Conservation (phyloP, 2,113 vertebrate species). For the Numenius arquata region DNA sequence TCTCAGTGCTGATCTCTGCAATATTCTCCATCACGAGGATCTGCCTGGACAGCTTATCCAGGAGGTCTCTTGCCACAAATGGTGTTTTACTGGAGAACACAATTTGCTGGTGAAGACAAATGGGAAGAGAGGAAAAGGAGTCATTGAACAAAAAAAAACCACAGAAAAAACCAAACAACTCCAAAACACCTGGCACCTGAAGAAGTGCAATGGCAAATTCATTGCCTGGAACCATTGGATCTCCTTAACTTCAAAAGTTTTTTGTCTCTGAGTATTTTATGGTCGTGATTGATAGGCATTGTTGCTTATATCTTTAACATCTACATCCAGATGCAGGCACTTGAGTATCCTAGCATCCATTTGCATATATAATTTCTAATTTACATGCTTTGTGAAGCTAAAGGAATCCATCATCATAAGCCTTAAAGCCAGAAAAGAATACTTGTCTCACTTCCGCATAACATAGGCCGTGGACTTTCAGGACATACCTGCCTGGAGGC, state of each 20-base stretch:
- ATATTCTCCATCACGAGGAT: conserved; percentile 85
- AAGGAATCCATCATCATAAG: not conserved
- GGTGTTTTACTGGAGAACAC: conserved; percentile 79
- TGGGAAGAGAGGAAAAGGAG: not conserved
- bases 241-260: not conserved
- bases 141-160: not conserved
- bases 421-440: not conserved
- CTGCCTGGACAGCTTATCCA: conserved; percentile 87
- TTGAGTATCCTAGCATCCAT: not conserved
- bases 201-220: not conserved
- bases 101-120: conserved; percentile 77
- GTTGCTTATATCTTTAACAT: not conserved
- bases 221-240: not conserved
- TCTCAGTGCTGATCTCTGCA: conserved; percentile 84
- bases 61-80: conserved; percentile 78
- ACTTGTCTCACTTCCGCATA: not conserved
- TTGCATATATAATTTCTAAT: not conserved
- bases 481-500: not conserved
- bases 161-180: not conserved
- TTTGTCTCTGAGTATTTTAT: not conserved
- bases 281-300: not conserved
- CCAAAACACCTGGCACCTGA: not conserved
- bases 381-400: not conserved
- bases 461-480: not conserved
- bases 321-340: not conserved